These are phyloP conservation scores for Exephanes ischioxanthus DNA, from an alignment of 2,888 invertebrate species.

Conservation along the genomic window DNA sequence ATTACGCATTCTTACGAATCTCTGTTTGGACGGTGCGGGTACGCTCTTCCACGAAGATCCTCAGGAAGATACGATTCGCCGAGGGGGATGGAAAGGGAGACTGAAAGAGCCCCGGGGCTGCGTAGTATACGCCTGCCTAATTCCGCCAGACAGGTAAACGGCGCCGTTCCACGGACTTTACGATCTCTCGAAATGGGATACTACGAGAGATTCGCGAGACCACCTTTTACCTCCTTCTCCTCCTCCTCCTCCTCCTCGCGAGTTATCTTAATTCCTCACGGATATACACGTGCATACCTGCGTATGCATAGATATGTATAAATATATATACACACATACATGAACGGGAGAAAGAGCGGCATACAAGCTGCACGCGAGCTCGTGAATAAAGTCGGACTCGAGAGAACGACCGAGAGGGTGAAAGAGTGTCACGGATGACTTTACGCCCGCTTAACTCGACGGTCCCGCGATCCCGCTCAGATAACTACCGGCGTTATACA, in stretches of 20 bases:
- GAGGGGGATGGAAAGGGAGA: conserved; percentile 16
- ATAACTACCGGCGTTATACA: conserved; percentile 35
- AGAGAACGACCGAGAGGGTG: conserved; percentile 21
- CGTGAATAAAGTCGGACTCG: conserved; percentile 54
- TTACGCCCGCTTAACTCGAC: conserved; percentile 34
- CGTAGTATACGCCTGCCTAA: conserved; percentile 62
- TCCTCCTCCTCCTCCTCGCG: conserved; percentile 51
- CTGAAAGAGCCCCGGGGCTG: conserved; percentile 45
- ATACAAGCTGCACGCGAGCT: conserved; percentile 56
- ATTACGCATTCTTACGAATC: background rate
- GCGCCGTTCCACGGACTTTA: conserved; percentile 68
- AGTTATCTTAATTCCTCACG: conserved; percentile 68
- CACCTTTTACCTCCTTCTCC: conserved; percentile 46
- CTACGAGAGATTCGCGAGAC: conserved; percentile 55
- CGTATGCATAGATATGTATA: background rate
- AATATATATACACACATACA: background rate
- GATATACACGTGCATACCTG: conserved; percentile 34
- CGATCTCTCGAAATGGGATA: conserved; percentile 68
- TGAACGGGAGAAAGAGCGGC: conserved; percentile 20
- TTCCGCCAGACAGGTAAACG: conserved; percentile 69
- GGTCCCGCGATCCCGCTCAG: conserved; percentile 34
- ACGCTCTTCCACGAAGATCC: conserved; percentile 38
- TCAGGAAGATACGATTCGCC: conserved; percentile 48
- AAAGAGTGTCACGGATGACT: conserved; percentile 52
- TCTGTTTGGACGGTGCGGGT: conserved; percentile 1